Evolutionary conservation across 2,888 invertebrate species (phyloP).

Genomic region (Orthonevra nobilis): DNA sequence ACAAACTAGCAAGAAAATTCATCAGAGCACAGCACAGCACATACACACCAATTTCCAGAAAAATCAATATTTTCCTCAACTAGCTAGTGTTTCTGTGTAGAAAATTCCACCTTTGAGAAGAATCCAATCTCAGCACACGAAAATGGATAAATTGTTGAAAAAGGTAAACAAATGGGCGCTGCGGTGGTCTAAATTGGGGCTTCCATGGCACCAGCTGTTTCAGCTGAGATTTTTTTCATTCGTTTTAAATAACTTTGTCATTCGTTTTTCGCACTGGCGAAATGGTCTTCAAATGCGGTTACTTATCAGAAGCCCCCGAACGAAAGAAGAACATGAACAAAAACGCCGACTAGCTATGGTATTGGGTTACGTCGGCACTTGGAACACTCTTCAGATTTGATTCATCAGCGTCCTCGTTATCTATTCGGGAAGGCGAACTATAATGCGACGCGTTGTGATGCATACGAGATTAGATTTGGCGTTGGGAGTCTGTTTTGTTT

Average conservation of each 20-base stretch:
- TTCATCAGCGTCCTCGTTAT: slow-evolving; percentile 35
- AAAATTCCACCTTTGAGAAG: background rate
- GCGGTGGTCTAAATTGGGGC: background rate
- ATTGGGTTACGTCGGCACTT: slow-evolving; percentile 19
- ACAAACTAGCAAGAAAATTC: slow-evolving; percentile 30
- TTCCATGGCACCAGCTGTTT: too few species aligned
- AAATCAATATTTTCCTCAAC: slow-evolving; percentile 66
- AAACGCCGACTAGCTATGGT: background rate
- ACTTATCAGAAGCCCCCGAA: slow-evolving; percentile 24
- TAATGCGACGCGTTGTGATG: slow-evolving; percentile 22
- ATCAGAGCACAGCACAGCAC: slow-evolving; percentile 14
- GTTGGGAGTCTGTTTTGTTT: background rate
- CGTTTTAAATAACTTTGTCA: background rate
- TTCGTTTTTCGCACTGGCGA: background rate
- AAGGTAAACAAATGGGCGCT: slow-evolving; percentile 43
- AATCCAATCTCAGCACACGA: slow-evolving; percentile 3
- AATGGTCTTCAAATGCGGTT: background rate
- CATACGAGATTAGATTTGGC: slow-evolving; percentile 44
- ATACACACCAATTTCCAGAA: slow-evolving; percentile 58
- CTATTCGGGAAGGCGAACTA: slow-evolving; percentile 48
- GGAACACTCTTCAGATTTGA: background rate
- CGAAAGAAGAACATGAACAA: slow-evolving; percentile 29
- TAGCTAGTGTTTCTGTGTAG: slow-evolving; percentile 12
- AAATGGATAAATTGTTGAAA: slow-evolving; percentile 53
- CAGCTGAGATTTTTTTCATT: background rate